Evolutionary conservation across 2,888 invertebrate species (phyloP).

Genomic region (Nomada lathburiana): DNA sequence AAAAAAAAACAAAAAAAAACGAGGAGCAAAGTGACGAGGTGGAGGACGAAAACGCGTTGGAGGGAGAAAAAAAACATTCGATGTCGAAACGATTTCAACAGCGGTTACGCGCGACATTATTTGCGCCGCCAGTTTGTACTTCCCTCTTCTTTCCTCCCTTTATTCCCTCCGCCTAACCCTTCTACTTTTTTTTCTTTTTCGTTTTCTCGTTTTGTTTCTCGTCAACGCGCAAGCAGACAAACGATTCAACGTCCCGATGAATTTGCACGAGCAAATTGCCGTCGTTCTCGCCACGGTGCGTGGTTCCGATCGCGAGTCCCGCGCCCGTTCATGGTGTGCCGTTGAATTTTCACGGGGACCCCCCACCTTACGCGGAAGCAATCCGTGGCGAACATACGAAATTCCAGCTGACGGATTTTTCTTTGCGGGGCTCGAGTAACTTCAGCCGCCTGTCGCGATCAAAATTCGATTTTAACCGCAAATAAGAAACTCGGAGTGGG

Average conservation of each 20-base stretch:
- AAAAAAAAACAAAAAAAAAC: neutral
- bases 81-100: constrained; percentile 36
- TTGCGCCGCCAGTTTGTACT: constrained; percentile 43
- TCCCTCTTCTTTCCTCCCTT: neutral
- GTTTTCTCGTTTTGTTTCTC: neutral
- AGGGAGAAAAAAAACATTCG: constrained; percentile 22
- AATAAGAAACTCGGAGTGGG: no score
- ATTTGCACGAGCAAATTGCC: constrained; percentile 49
- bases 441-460: no score
- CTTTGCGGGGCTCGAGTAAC: no score
- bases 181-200: neutral
- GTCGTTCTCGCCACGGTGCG: constrained; percentile 10
- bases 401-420: no score
- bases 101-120: constrained; percentile 39
- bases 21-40: neutral
- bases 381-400: neutral
- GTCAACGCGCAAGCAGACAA: constrained; percentile 16
- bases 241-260: constrained; percentile 28
- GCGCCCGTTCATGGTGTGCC: neutral
- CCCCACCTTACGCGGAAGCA: no score
- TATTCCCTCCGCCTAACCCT: no score
- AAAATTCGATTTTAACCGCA: no score
- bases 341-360: constrained; percentile 37
- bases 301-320: constrained; percentile 6
- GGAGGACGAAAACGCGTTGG: neutral